Evolutionary conservation across 1,140 invertebrate species (phyloP), one percentile per base, ranked within the genome.

Genomic region (Tetraneura akinire): DNA sequence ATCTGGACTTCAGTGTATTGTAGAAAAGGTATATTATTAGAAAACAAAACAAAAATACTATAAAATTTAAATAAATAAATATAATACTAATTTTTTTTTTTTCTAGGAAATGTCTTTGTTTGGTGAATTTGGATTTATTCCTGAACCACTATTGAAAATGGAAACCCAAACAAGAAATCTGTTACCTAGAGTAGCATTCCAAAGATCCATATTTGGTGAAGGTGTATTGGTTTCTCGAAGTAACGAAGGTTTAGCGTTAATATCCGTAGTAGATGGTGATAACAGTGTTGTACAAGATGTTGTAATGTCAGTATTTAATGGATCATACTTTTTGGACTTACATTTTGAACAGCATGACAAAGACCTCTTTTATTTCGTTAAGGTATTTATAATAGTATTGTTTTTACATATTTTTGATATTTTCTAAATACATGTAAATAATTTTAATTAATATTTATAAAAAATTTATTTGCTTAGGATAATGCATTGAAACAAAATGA

Each of bases 351-450:
- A 96, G 53, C 94, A 96, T 83, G 94, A 94, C 86, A 90, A 96
- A 87, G 96, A 97, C 83, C 92, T 96, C 0, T 96, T 97, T 87
- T 97, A 97, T 84, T 97, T 98, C 86, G 93, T 98, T 1, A 98
- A 98, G 83, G 84, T 84, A 80, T 37, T 37, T 37, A 8, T 8
- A 37, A 37, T 37, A 8, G 8, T 37, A n/a, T 37, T 4, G 32
- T 37, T 37, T 37, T 37, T 37, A 4, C 8, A 8, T 37, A 37
- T 4, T 4, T 8, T 4, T 37, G 8, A 37, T 37, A 4, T 4
- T 37, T 37, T 37, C 8, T 37, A 3, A 37, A 37, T 37, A 37
- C 32, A 37, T 37, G 32, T 37, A 3, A 4, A 37, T 4, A 37
- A 37, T 37, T 37, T 37, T 37, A 8, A 4, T 37, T 37, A 37